Base-by-base conservation (phyloP, 1,140 invertebrate species). In the Pogonus chalceus region DNA sequence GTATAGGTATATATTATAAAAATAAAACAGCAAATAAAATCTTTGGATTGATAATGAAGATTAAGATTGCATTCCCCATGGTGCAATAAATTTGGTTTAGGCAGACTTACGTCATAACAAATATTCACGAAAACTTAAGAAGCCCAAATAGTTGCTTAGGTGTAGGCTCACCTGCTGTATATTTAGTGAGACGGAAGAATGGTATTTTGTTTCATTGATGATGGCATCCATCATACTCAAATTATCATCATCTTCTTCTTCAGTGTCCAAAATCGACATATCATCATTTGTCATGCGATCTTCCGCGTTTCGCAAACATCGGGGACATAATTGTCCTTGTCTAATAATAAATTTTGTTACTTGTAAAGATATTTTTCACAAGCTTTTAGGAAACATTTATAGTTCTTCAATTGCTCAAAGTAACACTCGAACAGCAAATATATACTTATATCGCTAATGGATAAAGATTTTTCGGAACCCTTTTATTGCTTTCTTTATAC, bases 311-410 rank as follows among this genome's bases (percentile, higher is more conserved):
- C 86, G 75, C 21, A 90, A 72, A 64, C 88, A 91, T 58, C 85
- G 80, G 53, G 81, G 80, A 63, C 86, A 90, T 53, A 89, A 73
- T 63, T 87, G 83, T 2, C 85, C 87, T 76, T 86, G 82, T 65
- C 85, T 88, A 63, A 1, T 68, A 72, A 62, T 21, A 12, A 55
- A 53, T n/a, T n/a, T n/a, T n/a, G n/a, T n/a, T n/a, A n/a, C n/a
- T n/a, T n/a, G n/a, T n/a, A n/a, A n/a, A n/a, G n/a, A n/a, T n/a
- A n/a, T n/a, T n/a, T n/a, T n/a, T n/a, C n/a, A n/a, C n/a, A n/a
- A n/a, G n/a, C n/a, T n/a, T n/a, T n/a, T n/a, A n/a, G n/a, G n/a
- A n/a, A n/a, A n/a, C n/a, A n/a, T n/a, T n/a, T n/a, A n/a, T n/a
- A n/a, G n/a, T n/a, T n/a, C n/a, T n/a, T n/a, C n/a, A n/a, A n/a